These are phyloP conservation scores for Dusona sp. DNA, from an alignment of 2,888 invertebrate species.

Conservation along the genomic window DNA sequence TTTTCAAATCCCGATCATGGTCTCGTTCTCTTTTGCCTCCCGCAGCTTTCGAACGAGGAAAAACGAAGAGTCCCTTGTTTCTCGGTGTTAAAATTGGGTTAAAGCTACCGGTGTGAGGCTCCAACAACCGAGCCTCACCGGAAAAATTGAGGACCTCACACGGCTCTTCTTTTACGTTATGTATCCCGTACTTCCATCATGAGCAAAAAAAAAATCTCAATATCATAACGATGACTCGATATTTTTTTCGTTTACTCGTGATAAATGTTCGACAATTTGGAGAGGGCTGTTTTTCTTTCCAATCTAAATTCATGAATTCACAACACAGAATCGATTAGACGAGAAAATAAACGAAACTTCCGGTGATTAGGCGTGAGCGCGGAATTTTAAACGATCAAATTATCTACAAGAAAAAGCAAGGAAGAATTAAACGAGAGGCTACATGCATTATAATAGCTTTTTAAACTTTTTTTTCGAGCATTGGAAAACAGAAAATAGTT, in stretches of 20 bases:
- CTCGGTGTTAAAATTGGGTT: slow-evolving; percentile 64
- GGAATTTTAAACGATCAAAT: not conserved
- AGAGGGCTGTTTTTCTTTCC: slow-evolving; percentile 21
- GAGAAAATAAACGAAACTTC: slow-evolving; percentile 18
- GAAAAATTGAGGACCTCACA: slow-evolving; percentile 56
- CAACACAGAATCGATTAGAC: not conserved
- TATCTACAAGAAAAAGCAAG: not conserved
- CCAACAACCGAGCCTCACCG: not conserved
- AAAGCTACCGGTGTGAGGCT: slow-evolving; percentile 43
- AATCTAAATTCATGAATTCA: slow-evolving; percentile 36
- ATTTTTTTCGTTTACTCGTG: slow-evolving; percentile 14
- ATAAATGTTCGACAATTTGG: not conserved
- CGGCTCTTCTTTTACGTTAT: slow-evolving; percentile 17
- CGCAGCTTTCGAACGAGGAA: slow-evolving; percentile 48
- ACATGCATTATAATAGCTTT: not conserved
- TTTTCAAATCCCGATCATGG: slow-evolving; percentile 43
- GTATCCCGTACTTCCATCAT: slow-evolving; percentile 20
- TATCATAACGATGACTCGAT: slow-evolving; percentile 23
- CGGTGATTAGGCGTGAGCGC: slow-evolving; percentile 2
- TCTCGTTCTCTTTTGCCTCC: slow-evolving; percentile 49
- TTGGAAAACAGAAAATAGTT: not conserved
- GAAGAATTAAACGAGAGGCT: not conserved
- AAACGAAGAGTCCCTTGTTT: slow-evolving; percentile 59
- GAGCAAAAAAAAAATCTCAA: slow-evolving; percentile 6
- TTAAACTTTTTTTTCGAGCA: not conserved